A percentile compares a stretch with the other conserved stretches of the same genome.
These are phyloP conservation scores for Semnopithecus entellus DNA, from an alignment of 2,113 vertebrate species.

Conservation along the genomic window DNA sequence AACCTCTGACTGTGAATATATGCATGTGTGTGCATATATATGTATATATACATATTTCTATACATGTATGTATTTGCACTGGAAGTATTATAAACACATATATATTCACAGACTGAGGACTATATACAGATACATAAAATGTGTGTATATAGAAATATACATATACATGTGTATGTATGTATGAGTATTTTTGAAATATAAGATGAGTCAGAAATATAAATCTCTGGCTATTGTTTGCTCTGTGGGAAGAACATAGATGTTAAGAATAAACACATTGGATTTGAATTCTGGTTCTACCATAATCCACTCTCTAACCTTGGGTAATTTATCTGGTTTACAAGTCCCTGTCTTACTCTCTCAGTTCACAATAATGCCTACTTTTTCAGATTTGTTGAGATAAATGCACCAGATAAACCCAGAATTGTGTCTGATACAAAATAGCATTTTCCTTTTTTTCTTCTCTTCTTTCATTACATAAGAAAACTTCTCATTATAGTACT, in stretches of 20 bases:
- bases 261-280: background rate
- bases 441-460: background rate
- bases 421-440: background rate
- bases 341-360: background rate
- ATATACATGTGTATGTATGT: background rate
- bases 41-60: background rate
- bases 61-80: background rate
- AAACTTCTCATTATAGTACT: background rate
- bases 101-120: background rate
- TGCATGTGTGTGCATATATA: background rate
- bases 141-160: no score
- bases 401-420: background rate
- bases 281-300: background rate
- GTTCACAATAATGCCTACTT: background rate
- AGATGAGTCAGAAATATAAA: constrained; percentile 6
- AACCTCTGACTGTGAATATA: background rate
- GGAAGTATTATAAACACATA: background rate
- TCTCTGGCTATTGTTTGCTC: background rate
- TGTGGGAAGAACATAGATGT: background rate
- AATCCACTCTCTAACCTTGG: background rate
- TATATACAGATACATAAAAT: background rate
- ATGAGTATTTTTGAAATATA: background rate
- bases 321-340: background rate
- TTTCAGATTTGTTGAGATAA: background rate
- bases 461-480: background rate